Evolutionary conservation across 1,140 invertebrate genomes (phyloP), one percentile per base, ranked within the genome.

Genomic region (Tribolium castaneum): DNA sequence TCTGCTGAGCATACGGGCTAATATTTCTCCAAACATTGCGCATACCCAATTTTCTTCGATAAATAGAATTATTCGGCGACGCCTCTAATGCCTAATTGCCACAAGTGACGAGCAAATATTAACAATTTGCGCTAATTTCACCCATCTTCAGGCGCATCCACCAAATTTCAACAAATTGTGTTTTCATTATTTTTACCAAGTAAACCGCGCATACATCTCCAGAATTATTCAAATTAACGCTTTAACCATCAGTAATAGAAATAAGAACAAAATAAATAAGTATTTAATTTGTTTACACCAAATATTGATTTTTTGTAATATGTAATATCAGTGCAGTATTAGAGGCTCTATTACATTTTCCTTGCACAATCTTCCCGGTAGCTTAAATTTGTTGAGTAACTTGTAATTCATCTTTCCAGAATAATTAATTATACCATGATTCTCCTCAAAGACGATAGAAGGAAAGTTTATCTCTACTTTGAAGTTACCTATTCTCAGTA

Each of bases 11-110:
- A 52, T 73, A 73, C 71, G 49, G 71, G 71, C 72, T 79, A 74
- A 79, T 79, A 79, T 79, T 76, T 79, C 78, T 79, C 73, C 78
- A 79, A 79, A 79, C 78, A 79, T 77, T 80, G 78, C 78, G 74
- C 74, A 78, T 79, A 78, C 78, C 82, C 80, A 83, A 83, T 83
- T 83, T 81, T 81, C 79, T 79, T 77, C 80, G 81, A 83, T 83
- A 73, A 73, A 73, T 73, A 73, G 12, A 73, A 73, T 73, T 73
- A 73, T 54, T 73, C 71, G 70, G 6, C 59, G 34, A 25, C 14
- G 59, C 59, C 59, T 66, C 59, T 3, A 14, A 16, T 59, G 25
- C n/a, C n/a, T 66, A 66, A 66, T 66, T 66, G 51, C 14, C 13
- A 52, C 13, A 19, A 52, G 51, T 52, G 51, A 19, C 13, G 12